Evolutionary conservation across 2,888 invertebrate species (phyloP).

Genomic region (Brachyptera risi): DNA sequence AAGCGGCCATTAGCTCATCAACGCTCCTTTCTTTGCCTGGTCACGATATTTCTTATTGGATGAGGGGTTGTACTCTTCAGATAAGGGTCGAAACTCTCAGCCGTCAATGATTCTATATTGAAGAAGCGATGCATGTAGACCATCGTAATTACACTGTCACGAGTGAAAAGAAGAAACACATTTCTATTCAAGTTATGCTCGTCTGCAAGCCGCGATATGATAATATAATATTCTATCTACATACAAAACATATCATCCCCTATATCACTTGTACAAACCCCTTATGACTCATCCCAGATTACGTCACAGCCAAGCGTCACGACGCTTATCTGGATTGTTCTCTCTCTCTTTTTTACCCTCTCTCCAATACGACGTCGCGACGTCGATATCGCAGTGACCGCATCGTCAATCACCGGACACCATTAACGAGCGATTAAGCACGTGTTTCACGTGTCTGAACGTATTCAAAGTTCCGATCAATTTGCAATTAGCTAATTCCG

Average conservation of each 20-base stretch:
- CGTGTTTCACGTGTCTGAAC: neutral
- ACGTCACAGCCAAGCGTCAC: neutral
- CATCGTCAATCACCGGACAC: neutral
- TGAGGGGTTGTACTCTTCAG: neutral
- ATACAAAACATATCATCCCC: slow-evolving; percentile 11
- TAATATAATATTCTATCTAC: slow-evolving; percentile 24
- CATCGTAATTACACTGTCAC: too few species aligned
- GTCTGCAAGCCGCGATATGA: slow-evolving; percentile 22
- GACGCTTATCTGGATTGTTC: too few species aligned
- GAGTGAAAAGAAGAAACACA: neutral
- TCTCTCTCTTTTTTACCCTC: too few species aligned
- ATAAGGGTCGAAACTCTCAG: neutral
- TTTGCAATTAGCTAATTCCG: slow-evolving; percentile 14
- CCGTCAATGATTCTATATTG: too few species aligned
- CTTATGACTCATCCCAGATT: neutral
- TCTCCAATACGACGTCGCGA: slow-evolving; percentile 2
- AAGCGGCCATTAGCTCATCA: slow-evolving; percentile 21
- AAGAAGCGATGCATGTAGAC: too few species aligned
- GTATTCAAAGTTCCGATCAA: slow-evolving; percentile 6
- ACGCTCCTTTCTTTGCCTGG: slow-evolving; percentile 1
- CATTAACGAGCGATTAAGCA: slow-evolving; percentile 2
- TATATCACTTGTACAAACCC: neutral
- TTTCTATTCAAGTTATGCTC: slow-evolving; percentile 11
- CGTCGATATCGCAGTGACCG: neutral
- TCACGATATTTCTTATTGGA: slow-evolving; percentile 7